Percentiles rank a stretch among this genome's conserved stretches.
These are phyloP conservation scores for Dasypus novemcinctus DNA, from an alignment of 2,113 vertebrate species.

Conservation along the genomic window DNA sequence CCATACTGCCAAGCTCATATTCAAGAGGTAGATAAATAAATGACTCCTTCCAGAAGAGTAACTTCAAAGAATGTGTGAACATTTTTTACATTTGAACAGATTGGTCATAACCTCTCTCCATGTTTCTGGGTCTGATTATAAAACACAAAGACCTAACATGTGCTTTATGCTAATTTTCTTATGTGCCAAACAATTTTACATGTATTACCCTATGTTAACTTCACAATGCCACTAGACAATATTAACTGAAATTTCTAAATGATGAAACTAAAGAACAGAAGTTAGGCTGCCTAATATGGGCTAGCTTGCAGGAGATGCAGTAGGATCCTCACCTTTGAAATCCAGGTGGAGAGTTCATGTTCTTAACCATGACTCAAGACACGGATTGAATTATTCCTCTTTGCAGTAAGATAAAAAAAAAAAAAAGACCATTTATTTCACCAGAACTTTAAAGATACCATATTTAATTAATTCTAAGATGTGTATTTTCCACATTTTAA, in stretches of 20 bases:
- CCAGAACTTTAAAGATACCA: neutral
- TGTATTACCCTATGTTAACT: conserved; percentile 11
- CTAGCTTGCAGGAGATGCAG: neutral
- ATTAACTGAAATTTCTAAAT: conserved; percentile 10
- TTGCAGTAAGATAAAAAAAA: conserved; percentile 12
- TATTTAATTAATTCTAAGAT: conserved; percentile 4
- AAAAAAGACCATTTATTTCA: neutral
- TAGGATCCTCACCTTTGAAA: neutral
- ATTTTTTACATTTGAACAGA: conserved; percentile 19
- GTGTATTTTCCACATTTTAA: conserved; percentile 20
- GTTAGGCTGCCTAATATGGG: neutral
- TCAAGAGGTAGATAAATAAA: neutral
- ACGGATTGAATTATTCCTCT: neutral
- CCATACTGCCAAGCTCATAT: neutral
- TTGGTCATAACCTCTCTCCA: neutral
- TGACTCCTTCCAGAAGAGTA: neutral
- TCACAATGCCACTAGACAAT: conserved; percentile 16
- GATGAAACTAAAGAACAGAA: conserved; percentile 8
- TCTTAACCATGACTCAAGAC: neutral
- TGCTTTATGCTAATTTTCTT: neutral
- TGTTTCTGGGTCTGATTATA: conserved; percentile 21
- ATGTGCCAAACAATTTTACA: neutral
- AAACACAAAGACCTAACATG: conserved; percentile 7
- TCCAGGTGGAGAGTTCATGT: neutral
- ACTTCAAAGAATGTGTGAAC: neutral